Evolutionary conservation across 2,888 invertebrate genomes (phyloP).

Genomic region (Nomada fucata): DNA sequence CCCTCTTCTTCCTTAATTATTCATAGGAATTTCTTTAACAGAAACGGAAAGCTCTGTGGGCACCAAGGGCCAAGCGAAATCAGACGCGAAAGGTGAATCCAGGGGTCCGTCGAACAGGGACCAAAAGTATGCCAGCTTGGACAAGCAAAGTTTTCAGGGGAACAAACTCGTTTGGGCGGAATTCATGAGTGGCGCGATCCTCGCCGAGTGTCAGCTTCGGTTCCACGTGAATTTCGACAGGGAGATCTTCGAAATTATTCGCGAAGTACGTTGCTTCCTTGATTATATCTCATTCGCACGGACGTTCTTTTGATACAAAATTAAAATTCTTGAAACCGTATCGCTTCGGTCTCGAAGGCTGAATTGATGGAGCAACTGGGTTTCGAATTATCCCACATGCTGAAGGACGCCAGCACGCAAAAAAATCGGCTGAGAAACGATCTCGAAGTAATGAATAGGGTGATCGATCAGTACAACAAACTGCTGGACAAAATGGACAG

Average conservation of each 20-base stretch:
- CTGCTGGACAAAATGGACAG: slow-evolving; percentile 88
- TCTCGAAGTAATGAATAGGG: slow-evolving; percentile 86
- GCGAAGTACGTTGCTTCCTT: slow-evolving; percentile 84
- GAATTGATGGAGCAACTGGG: slow-evolving; percentile 91
- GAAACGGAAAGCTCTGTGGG: slow-evolving; percentile 44
- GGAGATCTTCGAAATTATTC: slow-evolving; percentile 88
- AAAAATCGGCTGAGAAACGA: slow-evolving; percentile 88
- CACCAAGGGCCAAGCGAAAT: not conserved
- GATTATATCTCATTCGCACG: too few species aligned
- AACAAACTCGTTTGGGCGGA: slow-evolving; percentile 86
- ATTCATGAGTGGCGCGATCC: slow-evolving; percentile 88
- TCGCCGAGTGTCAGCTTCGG: slow-evolving; percentile 88
- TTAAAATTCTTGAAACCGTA: not conserved
- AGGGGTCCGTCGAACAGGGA: slow-evolving; percentile 32
- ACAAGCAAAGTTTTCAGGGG: slow-evolving; percentile 21
- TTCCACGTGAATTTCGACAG: slow-evolving; percentile 89
- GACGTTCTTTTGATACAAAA: not conserved
- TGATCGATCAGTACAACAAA: slow-evolving; percentile 88
- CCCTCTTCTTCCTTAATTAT: not conserved
- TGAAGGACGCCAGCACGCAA: slow-evolving; percentile 87
- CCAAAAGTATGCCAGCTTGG: slow-evolving; percentile 11
- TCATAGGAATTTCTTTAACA: not conserved
- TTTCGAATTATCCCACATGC: slow-evolving; percentile 85
- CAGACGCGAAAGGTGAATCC: slow-evolving; percentile 2
- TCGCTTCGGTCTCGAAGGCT: slow-evolving; percentile 82